A percentile compares a stretch with the other conserved stretches of the same genome.
phyloP scores from a whole-genome alignment of 2,888 invertebrate species.

The Sphinx pinastri region DNA sequence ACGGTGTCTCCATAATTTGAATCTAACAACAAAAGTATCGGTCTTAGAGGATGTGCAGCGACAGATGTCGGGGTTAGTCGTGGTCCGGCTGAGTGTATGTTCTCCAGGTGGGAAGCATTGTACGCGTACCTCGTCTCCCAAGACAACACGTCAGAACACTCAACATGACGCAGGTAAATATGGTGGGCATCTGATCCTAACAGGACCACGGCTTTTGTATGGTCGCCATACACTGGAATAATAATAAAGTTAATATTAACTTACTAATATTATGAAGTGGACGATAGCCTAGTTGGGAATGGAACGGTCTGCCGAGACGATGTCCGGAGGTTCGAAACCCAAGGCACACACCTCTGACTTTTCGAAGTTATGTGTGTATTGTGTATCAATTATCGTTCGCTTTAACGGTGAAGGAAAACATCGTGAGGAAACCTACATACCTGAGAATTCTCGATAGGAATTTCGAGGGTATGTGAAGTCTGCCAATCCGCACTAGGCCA shows the following conservation, averaged over 20 bases:
- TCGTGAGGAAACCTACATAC: too few relatives aligned
- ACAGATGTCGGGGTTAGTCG: conserved; percentile 83
- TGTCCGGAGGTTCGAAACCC: too few relatives aligned
- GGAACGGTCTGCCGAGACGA: too few relatives aligned
- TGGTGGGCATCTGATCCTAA: conserved; percentile 59
- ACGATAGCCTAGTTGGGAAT: too few relatives aligned
- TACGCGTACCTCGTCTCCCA: conserved; percentile 82
- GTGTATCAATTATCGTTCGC: too few relatives aligned
- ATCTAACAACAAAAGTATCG: conserved; percentile 82
- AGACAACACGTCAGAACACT: conserved; percentile 81
- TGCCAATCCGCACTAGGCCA: too few relatives aligned
- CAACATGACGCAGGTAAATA: conserved; percentile 80
- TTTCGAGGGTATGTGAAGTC: too few relatives aligned
- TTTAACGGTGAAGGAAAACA: too few relatives aligned
- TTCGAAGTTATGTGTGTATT: too few relatives aligned
- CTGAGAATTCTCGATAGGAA: too few relatives aligned
- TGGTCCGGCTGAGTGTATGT: conserved; percentile 79
- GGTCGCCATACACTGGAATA: conserved; percentile 61
- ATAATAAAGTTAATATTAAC: conserved; percentile 19
- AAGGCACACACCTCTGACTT: too few relatives aligned
- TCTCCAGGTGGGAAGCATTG: conserved; percentile 67
- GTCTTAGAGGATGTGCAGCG: conserved; percentile 77
- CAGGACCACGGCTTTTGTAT: conserved; percentile 56
- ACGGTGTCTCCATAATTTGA: conserved; percentile 86
- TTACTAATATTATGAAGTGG: too few relatives aligned